Evolutionary conservation across 2,113 vertebrate genomes (phyloP), one percentile per base, ranked within the genome.

Genomic region (Butorides virescens): DNA sequence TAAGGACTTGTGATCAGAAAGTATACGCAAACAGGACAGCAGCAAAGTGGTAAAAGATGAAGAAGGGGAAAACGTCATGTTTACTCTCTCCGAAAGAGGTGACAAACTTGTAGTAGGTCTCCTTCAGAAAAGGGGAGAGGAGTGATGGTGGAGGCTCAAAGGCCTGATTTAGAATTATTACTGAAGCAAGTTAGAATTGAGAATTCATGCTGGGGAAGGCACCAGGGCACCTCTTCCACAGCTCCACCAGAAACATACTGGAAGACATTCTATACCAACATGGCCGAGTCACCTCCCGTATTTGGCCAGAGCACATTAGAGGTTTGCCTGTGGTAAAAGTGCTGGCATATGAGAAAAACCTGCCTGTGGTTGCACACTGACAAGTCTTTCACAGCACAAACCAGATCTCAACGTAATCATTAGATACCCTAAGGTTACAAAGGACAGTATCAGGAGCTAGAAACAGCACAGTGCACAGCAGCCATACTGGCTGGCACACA

Each of bases 231-330:
- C 39, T 58, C 62, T 56, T 13, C 8, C n/a, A 30, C 36, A 19
- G 62, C 55, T 56, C 70, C 37, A 15, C 26, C 44, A 0, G 11
- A 72, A 26, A n/a, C 18, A 1, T 3, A 9, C 18, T 6, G 0
- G 11, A 11, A 44, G 74, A 52, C 21, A 22, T 44, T 44, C 42
- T 44, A 44, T 29, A 37, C 61, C 14, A 32, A 2, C 32, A 7
- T 0, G 13, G 59, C 82, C 1, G 25, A 37, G 13, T 10, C 56
- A 2, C 5, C 22, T 75, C 22, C 47, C 1, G 0, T 4, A 1
- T 13, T 19, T 6, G 65, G 65, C 32, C 74, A 85, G 72, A 6
- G 4, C 84, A 2, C 0, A 0, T 3, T 26, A 62, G 32, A 27
- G 47, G 62, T 26, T 0, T 58, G 13, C 36, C 29, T 37, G 34